Evolutionary conservation across 2,888 invertebrate genomes (phyloP).

Genomic region (Rambutsinella grinnellia): DNA sequence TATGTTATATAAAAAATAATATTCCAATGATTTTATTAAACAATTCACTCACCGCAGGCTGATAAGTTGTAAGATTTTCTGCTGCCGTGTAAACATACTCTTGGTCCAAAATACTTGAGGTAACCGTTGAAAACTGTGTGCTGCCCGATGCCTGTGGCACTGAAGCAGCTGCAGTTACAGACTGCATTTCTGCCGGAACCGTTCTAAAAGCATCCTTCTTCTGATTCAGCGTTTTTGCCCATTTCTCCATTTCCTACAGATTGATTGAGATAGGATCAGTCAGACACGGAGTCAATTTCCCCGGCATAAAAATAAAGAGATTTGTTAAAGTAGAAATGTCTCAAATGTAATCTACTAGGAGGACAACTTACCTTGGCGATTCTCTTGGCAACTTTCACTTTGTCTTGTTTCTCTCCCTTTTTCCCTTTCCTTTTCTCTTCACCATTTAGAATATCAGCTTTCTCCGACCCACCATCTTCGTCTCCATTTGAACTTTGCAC

Average conservation of each 20-base stretch:
- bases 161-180: conserved; percentile 1
- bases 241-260: conserved; percentile 83
- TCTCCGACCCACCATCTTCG: conserved; percentile 50
- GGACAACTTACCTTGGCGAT: conserved; percentile 82
- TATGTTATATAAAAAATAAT: not conserved
- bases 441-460: conserved; percentile 67
- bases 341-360: not conserved
- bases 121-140: not conserved
- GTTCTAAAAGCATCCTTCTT: conserved; percentile 83
- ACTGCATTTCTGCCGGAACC: conserved; percentile 2
- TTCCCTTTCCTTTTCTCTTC: conserved; percentile 67
- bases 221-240: conserved; percentile 98
- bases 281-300: not conserved
- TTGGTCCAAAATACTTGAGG: conserved; percentile 25
- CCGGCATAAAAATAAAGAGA: not conserved
- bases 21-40: not conserved
- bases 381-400: conserved; percentile 97
- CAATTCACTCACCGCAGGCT: conserved; percentile 31
- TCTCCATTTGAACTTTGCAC: conserved; percentile 66
- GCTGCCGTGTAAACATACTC: conserved; percentile 48
- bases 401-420: conserved; percentile 82
- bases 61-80: conserved; percentile 37
- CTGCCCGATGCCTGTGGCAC: not conserved
- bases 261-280: not conserved
- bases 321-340: not conserved